These are phyloP conservation scores for Papilio helenus DNA, from an alignment of 1,140 invertebrate genomes.

Conservation along the genomic window DNA sequence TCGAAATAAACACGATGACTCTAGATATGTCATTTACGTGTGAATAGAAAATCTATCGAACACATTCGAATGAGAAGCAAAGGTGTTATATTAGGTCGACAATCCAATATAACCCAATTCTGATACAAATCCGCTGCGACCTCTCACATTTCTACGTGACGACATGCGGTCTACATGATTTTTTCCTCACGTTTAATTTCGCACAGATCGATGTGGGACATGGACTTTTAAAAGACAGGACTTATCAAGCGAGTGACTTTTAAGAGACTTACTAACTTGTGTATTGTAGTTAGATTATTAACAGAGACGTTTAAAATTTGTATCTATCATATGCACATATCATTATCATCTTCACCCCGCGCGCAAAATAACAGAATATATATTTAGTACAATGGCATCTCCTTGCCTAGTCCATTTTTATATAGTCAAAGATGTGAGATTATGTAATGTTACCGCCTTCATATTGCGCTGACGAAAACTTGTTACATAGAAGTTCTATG, in stretches of 20 bases:
- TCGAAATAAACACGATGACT: no score
- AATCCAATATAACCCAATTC: constrained; percentile 41
- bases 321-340: no score
- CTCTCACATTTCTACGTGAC: constrained; percentile 33
- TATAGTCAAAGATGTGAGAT: neutral
- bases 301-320: no score
- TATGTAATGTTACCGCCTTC: constrained; percentile 8
- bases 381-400: neutral
- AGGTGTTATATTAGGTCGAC: constrained; percentile 26
- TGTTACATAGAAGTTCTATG: neutral
- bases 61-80: neutral
- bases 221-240: neutral
- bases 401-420: neutral
- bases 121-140: constrained; percentile 8
- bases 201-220: constrained; percentile 4
- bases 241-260: neutral
- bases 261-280: no score
- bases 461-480: neutral
- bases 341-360: no score
- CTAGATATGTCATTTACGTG: neutral
- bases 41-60: constrained; percentile 21
- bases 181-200: constrained; percentile 29
- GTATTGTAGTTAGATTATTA: no score
- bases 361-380: no score
- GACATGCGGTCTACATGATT: constrained; percentile 28